A percentile compares a stretch with the other conserved stretches of the same genome.
Evolutionary conservation across 1,140 invertebrate species (phyloP).

Genomic region (Microplitis mediator): DNA sequence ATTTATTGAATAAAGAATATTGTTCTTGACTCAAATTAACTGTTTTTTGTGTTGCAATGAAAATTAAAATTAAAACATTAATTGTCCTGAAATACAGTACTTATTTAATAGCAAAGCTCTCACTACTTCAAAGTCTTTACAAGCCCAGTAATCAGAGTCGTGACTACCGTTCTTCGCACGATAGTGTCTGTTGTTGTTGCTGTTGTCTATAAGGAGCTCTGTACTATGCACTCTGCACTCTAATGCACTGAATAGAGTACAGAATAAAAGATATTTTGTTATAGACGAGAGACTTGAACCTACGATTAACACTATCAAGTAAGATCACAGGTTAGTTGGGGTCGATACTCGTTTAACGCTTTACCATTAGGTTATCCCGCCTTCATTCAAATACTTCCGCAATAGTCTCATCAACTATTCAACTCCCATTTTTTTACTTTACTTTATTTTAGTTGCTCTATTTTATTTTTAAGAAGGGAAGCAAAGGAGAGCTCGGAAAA

Average conservation of each 20-base stretch:
- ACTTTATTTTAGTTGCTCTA: no score
- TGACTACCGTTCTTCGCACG: constrained; percentile 55
- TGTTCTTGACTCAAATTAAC: no score
- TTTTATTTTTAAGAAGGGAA: no score
- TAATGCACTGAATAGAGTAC: neutral
- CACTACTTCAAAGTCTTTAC: neutral
- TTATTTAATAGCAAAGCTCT: neutral
- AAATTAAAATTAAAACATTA: no score
- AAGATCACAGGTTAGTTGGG: constrained; percentile 51
- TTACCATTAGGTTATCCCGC: neutral
- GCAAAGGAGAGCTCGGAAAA: no score
- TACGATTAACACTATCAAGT: constrained; percentile 49
- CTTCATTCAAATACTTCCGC: no score
- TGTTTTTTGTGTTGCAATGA: no score
- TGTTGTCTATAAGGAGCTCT: neutral
- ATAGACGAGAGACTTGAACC: constrained; percentile 31
- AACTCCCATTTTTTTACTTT: no score
- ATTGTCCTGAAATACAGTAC: no score
- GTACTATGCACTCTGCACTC: no score
- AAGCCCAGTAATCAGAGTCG: constrained; percentile 47
- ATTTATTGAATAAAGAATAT: no score
- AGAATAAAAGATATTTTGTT: neutral
- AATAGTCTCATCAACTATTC: no score
- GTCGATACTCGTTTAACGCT: constrained; percentile 49
- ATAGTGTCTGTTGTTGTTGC: constrained; percentile 37